These are phyloP conservation scores for Lycaon pictus DNA, from an alignment of 2,113 vertebrate species.

Conservation along the genomic window DNA sequence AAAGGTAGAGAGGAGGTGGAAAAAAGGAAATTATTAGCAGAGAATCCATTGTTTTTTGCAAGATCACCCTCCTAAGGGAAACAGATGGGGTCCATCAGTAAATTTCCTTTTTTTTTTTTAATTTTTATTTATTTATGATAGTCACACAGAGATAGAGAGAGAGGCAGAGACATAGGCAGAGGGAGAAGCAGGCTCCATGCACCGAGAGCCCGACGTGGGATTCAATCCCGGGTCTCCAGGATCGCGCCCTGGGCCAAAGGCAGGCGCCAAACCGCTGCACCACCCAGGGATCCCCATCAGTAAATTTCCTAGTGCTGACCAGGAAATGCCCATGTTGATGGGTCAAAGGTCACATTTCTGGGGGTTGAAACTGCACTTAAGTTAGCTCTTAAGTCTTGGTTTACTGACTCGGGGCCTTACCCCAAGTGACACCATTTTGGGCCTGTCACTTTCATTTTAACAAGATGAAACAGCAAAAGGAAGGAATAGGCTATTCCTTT, in stretches of 20 bases:
- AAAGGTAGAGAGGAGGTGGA: neutral
- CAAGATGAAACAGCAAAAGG: neutral
- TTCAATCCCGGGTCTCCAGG: too few species aligned
- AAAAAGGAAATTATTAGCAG: neutral
- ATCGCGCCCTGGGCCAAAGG: too few species aligned
- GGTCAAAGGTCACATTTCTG: neutral
- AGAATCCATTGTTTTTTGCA: neutral
- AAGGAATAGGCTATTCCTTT: neutral
- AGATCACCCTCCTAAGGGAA: neutral
- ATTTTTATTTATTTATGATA: too few species aligned
- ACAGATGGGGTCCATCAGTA: neutral
- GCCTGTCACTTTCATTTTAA: neutral
- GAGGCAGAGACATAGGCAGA: too few species aligned
- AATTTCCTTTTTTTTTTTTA: neutral
- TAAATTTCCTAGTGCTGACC: neutral
- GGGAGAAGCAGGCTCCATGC: too few species aligned
- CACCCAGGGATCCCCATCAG: neutral
- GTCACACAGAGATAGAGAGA: too few species aligned
- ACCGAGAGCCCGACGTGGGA: too few species aligned
- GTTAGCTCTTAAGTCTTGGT: neutral
- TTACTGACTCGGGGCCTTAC: neutral
- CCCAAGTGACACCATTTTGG: neutral
- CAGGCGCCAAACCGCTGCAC: too few species aligned
- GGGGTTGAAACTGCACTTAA: neutral
- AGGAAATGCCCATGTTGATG: neutral